Evolutionary conservation across 2,113 vertebrate species (phyloP).

Genomic region (Plestiodon gilberti): DNA sequence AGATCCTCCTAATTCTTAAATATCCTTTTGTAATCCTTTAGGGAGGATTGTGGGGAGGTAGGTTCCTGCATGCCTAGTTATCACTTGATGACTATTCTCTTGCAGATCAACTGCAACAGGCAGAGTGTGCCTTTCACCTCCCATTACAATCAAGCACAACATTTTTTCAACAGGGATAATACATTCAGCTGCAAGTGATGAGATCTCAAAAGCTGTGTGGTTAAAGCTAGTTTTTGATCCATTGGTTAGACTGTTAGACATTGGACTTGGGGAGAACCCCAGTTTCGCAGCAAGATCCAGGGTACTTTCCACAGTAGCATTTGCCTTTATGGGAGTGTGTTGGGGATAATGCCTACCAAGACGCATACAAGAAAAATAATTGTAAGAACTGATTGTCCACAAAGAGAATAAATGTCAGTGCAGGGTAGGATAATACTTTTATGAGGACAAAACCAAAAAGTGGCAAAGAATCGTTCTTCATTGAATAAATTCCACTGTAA

Average conservation of each 20-base stretch:
- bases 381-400: not conserved
- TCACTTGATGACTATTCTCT: not conserved
- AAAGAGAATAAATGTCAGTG: no score
- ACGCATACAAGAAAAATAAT: not conserved
- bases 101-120: not conserved
- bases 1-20: conserved; percentile 45
- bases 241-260: not conserved
- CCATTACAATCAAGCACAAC: not conserved
- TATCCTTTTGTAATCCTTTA: not conserved
- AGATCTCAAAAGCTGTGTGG: no score
- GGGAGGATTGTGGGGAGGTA: not conserved
- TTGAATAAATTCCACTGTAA: not conserved
- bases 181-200: not conserved
- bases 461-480: no score
- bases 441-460: no score
- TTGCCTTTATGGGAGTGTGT: not conserved
- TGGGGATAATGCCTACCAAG: not conserved
- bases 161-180: not conserved
- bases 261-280: no score
- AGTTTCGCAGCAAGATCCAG: not conserved
- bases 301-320: not conserved
- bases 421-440: no score
- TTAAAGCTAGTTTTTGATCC: not conserved
- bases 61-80: not conserved
- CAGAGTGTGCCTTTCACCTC: not conserved